Evolutionary conservation across 2,797 vertebrate genomes (phyloP), one percentile per base, ranked within the genome.

Genomic region (Momotus momota): DNA sequence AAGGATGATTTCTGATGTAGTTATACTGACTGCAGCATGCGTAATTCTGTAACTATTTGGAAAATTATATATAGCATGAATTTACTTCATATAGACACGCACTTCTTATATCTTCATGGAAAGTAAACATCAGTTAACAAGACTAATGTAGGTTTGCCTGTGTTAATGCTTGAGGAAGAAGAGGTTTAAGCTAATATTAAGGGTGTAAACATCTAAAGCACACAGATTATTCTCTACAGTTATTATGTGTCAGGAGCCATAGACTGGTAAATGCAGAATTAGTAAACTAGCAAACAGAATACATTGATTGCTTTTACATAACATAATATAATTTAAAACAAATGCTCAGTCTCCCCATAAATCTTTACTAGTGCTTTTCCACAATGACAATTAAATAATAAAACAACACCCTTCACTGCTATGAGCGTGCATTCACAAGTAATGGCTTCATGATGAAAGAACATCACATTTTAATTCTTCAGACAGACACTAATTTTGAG

Each of bases 401-500:
- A 48, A 93, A 72, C 65, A 91, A 22, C 54, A 90, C 14, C 61
- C 43, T 94, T 94, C 62, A 58, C 43, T 73, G 72, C 58, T 79
- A 66, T 1, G 4, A 69, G 27, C 0, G 0, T 70, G 77, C 62
- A 69, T 88, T 87, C 79, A 94, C 5, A 1, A 95, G 85, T 70
- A 90, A 81, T 31, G 67, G 62, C 58, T 94, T 93, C 77, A 60
- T 60, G 82, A 95, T 84, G 66, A 94, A 93, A 93, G 85, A 94
- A 86, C 49, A 64, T 93, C 77, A 86, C 80, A 90, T 94, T 94
- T 91, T 93, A 94, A 90, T 96, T 94, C 94, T 88, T 78, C 70
- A 94, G 35, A 48, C 58, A 95, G 89, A 88, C 75, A 91, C 66
- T 97, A 94, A 94, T 93, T 94, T 94, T 90, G 86, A 88, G 62